Base-by-base conservation (phyloP, 2,797 vertebrate genomes). In the Amblyraja radiata region DNA sequence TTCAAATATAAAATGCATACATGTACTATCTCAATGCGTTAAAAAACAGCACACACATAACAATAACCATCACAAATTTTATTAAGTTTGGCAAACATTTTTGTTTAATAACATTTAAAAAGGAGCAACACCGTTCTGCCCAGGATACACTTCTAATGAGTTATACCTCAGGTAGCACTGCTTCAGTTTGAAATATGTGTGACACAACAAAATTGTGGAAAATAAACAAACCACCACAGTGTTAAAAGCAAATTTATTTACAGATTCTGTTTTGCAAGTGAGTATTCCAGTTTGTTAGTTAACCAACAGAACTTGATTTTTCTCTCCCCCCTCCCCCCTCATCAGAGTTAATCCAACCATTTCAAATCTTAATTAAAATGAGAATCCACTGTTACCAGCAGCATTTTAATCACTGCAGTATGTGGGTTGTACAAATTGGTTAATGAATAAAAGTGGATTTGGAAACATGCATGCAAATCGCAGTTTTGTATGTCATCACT, bases 191-290 rank as follows among this genome's bases (percentile, higher is more conserved):
- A 58, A 92, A 92, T 58, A n/a, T 76, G 90, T 92, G 90, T 39
- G 39, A 92, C 36, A 74, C 61, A 68, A 32, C 61, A 88, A 68
- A 61, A 68, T 88, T 6, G 63, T 36, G 84, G 63, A 18, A 63
- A 8, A 76, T 25, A 46, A 54, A 54, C 6, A 92, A 92, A 54
- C 71, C 90, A 92, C 54, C 90, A 91, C 88, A 92, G 90, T 58
- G 71, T 92, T 46, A 92, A 46, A 21, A 92, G 90, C 39, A 92
- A 73, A 73, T 92, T 92, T 58, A 32, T 92, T 92, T 92, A 91
- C 68, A 92, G 65, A 88, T 23, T 36, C 54, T 11, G 71, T 91
- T 91, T 74, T n/a, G 23, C 28, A 76, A 9, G 36, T n/a, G 36
- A 92, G 13, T 74, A 92, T 76, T 92, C 90, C 90, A 92, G 79